Conservation (phyloP, 2,113 vertebrate species). For the Nibea albiflora region DNA sequence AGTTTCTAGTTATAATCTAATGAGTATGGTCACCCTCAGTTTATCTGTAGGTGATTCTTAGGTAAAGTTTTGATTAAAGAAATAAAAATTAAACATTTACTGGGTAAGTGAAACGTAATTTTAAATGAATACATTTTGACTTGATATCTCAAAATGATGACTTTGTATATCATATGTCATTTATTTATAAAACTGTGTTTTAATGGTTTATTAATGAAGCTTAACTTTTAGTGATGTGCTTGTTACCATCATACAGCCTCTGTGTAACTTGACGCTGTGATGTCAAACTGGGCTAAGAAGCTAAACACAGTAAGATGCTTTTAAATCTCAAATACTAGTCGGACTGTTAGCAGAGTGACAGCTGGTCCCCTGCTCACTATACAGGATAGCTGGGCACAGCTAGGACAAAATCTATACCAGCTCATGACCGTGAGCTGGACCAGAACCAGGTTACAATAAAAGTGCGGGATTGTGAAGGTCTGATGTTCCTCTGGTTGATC, state of each 20-base stretch:
- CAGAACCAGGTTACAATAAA: neutral
- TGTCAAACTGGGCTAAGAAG: constrained; percentile 47
- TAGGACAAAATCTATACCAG: neutral
- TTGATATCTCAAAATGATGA: too few relatives aligned
- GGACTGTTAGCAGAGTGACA: constrained; percentile 50
- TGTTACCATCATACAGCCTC: neutral
- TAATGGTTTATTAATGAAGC: neutral
- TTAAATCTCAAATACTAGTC: constrained; percentile 56
- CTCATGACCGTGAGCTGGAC: neutral
- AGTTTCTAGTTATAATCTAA: neutral
- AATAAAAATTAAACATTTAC: neutral
- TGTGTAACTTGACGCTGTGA: neutral
- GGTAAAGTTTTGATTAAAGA: neutral
- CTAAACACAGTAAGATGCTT: constrained; percentile 49
- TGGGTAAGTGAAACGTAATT: neutral
- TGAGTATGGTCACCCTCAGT: too few relatives aligned
- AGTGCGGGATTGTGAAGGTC: neutral
- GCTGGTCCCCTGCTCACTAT: constrained; percentile 52
- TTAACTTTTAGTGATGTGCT: neutral
- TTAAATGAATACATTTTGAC: too few relatives aligned
- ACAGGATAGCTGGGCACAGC: constrained; percentile 23
- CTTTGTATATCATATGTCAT: too few relatives aligned
- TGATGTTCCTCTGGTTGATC: neutral
- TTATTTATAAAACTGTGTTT: neutral
- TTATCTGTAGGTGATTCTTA: too few relatives aligned